Base-by-base conservation (phyloP, 2,113 vertebrate genomes). In the Orycteropus afer region DNA sequence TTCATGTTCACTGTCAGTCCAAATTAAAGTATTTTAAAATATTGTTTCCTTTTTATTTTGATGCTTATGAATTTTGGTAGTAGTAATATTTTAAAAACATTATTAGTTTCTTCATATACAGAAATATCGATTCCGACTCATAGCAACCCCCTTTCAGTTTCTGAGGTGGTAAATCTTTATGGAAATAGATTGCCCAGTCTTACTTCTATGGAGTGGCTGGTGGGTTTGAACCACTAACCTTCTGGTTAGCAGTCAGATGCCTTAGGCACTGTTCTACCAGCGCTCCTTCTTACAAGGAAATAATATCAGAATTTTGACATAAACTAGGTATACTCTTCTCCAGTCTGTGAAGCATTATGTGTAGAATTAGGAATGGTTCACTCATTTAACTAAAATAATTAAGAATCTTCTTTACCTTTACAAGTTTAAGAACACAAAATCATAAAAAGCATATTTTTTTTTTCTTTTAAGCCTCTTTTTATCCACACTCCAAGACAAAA, bases 11-110 rank as follows among this genome's bases (percentile, higher is more conserved):
- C 27, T 80, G 10, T 73, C 57, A 86, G 55, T 55, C 12, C 25
- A 86, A 85, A 86, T 40, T 10, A 92, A 85, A 91, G 17, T 76
- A 88, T 69, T 95, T 77, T 83, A 37, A 92, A 49, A 93, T 45
- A 29, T 89, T 82, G 4, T 1, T 61, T 90, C 3, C 27, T 92
- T 92, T 74, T 93, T 53, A 76, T 73, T 89, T 90, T 88, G 77
- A 59, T 73, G 20, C 34, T 88, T 93, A 12, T 71, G 5, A 69
- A 32, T 82, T 25, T 74, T 76, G 3, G 0, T 57, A 51, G 4
- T 40, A 86, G 25, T 53, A 45, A 84, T 83, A 71, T 71, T 93
- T 93, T 34, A 8, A 91, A 76, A 91, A 53, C 32, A 18, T 7
- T 45, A 18, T 79, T 78, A 79, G 34, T 5, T 76, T 67, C 84